Evolutionary conservation across 2,113 vertebrate species (phyloP).

Genomic region (Puma concolor): DNA sequence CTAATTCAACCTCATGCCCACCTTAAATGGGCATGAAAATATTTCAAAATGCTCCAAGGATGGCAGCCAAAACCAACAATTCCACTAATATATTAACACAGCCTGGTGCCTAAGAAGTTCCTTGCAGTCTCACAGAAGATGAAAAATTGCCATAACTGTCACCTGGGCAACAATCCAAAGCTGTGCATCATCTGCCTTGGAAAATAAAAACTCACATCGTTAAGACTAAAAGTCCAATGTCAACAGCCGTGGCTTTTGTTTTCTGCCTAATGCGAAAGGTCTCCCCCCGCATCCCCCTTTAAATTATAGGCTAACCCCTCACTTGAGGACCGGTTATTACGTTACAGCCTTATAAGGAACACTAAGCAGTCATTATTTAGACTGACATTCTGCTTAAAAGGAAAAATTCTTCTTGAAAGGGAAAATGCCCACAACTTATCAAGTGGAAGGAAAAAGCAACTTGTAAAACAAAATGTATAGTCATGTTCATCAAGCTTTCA

Average conservation of each 20-base stretch:
- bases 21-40: constrained; percentile 45
- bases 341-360: neutral
- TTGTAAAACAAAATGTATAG: neutral
- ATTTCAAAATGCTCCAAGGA: constrained; percentile 44
- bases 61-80: constrained; percentile 56
- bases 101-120: constrained; percentile 1
- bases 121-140: constrained; percentile 40
- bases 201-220: constrained; percentile 51
- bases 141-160: constrained; percentile 40
- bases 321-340: neutral
- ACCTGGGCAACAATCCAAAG: neutral
- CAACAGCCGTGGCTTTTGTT: neutral
- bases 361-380: neutral
- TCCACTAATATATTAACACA: constrained; percentile 26
- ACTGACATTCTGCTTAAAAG: constrained; percentile 18
- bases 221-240: constrained; percentile 12
- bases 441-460: neutral
- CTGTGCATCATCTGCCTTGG: neutral
- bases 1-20: constrained; percentile 36
- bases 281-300: neutral
- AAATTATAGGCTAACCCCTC: neutral
- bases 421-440: neutral
- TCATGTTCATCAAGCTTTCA: neutral
- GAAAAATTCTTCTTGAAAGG: constrained; percentile 12
- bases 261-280: constrained; percentile 12